These are phyloP conservation scores for Balanococcus diminutus DNA, from an alignment of 2,888 invertebrate species.

Conservation along the genomic window DNA sequence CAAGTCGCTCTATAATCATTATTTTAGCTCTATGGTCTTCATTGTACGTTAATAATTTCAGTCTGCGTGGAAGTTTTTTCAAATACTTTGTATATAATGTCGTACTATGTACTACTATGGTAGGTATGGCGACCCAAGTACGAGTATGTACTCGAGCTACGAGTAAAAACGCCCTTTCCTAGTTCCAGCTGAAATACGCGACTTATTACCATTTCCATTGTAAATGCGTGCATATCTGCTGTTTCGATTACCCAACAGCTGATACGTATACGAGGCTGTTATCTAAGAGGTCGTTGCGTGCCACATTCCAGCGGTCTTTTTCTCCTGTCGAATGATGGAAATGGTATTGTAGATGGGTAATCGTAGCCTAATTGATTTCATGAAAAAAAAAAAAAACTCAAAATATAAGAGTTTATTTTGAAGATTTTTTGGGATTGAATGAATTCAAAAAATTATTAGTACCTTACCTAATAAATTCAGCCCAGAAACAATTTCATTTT, in stretches of 20 bases:
- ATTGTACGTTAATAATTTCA: neutral
- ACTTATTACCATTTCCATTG: conserved; percentile 48
- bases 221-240: conserved; percentile 42
- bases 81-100: neutral
- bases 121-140: neutral
- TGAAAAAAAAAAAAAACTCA: no score
- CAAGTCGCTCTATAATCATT: neutral
- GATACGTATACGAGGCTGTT: conserved; percentile 48
- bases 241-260: conserved; percentile 47
- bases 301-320: conserved; percentile 46
- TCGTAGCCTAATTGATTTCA: no score
- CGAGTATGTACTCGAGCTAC: conserved; percentile 3
- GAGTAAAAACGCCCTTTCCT: conserved; percentile 50
- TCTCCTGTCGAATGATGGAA: neutral
- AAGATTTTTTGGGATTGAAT: no score
- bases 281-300: conserved; percentile 50
- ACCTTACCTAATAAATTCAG: no score
- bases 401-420: no score
- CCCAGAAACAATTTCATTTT: no score
- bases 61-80: neutral
- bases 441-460: no score
- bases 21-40: neutral
- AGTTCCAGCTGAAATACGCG: conserved; percentile 51
- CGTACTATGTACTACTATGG: neutral
- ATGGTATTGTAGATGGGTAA: no score